Base-by-base conservation (phyloP, 1,140 invertebrate species). In the Anastrepha obliqua region DNA sequence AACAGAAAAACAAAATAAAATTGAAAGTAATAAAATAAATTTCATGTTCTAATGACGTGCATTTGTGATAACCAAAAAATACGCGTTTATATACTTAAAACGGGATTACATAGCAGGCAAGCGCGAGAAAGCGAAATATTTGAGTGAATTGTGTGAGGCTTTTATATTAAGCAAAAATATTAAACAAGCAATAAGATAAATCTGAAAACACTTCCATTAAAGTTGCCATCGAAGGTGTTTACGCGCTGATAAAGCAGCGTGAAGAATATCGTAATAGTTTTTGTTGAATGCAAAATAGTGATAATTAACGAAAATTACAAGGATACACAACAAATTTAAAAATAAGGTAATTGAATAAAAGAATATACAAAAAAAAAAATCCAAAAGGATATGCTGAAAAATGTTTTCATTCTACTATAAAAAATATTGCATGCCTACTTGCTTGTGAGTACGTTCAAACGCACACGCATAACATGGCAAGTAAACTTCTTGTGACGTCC, bases 31-130 rank as follows among this genome's bases (percentile, higher is more conserved):
- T 74, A 74, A 70, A 74, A 47, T 17, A 74, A 74, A 74, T 74
- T 74, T 51, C 70, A 74, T n/a, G 42, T 74, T 74, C 70, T 74
- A 74, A 74, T 74, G 70, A 74, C 44, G 70, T 51, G 70, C 70
- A 47, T 74, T 74, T 74, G 70, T 74, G 70, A 74, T 74, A 74
- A 4, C 17, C 4, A 74, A 74, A 74, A 13, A 74, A 39, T 39
- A 2, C 9, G 39, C 2, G 4, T 67, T 42, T 67, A 67, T 67
- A 64, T 64, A 9, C 20, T 20, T 42, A 67, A 39, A 20, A 11
- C 20, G 29, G 39, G 39, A 67, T 11, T 11, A 42, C n/a, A 67
- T 3, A 67, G 65, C 39, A 11, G 13, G 13, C 65, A 67, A 67
- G 39, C 20, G 65, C 65, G 39, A 6, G 62, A 64, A 67, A 67